Base-by-base conservation (phyloP, 2,113 vertebrate genomes). In the Zootoca vivipara region DNA sequence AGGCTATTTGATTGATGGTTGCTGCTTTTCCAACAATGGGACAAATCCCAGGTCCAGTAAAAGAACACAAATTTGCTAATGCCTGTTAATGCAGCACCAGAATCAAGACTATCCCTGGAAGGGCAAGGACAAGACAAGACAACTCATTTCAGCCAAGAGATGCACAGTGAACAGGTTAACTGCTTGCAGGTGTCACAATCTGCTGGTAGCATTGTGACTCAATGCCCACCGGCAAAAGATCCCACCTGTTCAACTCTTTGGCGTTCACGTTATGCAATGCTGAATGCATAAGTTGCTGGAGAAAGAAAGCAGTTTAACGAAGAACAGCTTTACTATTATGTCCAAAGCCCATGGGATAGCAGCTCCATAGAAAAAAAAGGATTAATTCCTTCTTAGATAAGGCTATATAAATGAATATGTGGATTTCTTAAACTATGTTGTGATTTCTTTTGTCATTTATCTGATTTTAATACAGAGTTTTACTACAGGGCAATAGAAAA, bases 201-300 rank as follows among this genome's bases (percentile, higher is more conserved):
- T 75, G 83, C 56, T 5, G 10, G n/a, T 64, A 85, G 83, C 83
- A 85, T 33, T 62, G 42, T 84, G 52, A 85, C 83, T 73, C 69
- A 85, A 26, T 73, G 83, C 46, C 70, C 70, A 35, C 10, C 16
- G 56, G 72, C 72, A 85, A 77, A 64, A 84, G 42, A 56, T 84
- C 69, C 42, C 72, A 77, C 72, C 33, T 85, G 72, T 64, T 64
- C 33, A 15, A 62, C 24, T 46, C 35, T 52, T 75, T 35, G 52
- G 13, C 18, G 40, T 64, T 75, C n/a, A 40, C 35, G 64, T 85
- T 64, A 75, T 64, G 52, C 30, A 75, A 6, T 77, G 56, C 22
- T 75, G 33, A 64, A 85, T 28, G 56, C 15, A 58, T 18, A 8
- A 30, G 16, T 62, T 62, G 33, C 35, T 77, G 35, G 52, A 82